phyloP scores from a whole-genome alignment of 2,888 invertebrate species.

The Lasius fuliginosus region DNA sequence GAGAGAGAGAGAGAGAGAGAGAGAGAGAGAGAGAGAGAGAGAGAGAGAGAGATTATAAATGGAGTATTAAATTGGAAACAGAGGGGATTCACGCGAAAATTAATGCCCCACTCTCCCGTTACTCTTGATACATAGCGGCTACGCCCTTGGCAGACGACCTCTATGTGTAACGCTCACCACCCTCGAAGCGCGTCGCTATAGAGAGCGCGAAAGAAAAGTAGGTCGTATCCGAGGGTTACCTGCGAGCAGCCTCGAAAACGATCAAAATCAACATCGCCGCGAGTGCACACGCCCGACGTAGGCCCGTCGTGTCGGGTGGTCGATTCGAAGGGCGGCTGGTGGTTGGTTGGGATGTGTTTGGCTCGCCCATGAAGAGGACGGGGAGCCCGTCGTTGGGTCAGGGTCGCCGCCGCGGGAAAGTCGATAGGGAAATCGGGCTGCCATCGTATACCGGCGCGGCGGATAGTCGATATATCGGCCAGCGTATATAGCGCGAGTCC shows the following conservation, averaged over 20 bases:
- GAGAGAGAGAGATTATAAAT: not conserved
- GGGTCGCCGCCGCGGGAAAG: conserved; percentile 70
- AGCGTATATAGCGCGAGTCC: conserved; percentile 57
- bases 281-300: conserved; percentile 47
- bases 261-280: conserved; percentile 40
- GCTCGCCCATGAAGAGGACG: conserved; percentile 48
- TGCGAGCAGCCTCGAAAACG: conserved; percentile 45
- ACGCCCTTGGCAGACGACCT: conserved; percentile 30
- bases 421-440: conserved; percentile 74
- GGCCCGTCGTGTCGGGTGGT: conserved; percentile 38
- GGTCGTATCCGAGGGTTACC: conserved; percentile 57
- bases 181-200: conserved; percentile 34
- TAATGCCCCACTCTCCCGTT: not conserved
- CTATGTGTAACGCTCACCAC: conserved; percentile 20
- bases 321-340: conserved; percentile 55
- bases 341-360: conserved; percentile 47
- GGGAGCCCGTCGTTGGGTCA: conserved; percentile 72
- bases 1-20: not conserved
- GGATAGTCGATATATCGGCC: conserved; percentile 71
- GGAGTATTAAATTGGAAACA: not conserved
- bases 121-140: not conserved
- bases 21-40: not conserved
- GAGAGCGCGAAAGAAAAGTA: conserved; percentile 43
- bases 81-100: not conserved
- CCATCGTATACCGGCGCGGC: conserved; percentile 34